Conservation (phyloP, 2,113 vertebrate species). For the Mus pahari region DNA sequence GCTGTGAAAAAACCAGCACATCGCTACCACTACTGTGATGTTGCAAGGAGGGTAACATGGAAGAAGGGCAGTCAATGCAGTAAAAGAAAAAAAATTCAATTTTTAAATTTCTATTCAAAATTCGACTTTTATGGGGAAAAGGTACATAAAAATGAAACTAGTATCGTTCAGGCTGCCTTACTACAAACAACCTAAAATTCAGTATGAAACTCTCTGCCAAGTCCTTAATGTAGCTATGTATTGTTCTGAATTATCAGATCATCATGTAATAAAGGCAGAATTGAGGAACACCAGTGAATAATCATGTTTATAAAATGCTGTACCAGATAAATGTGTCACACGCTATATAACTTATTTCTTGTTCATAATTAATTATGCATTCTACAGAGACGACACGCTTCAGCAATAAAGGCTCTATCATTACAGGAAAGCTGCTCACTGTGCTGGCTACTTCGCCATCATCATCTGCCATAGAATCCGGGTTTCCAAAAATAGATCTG, state of each 20-base stretch:
- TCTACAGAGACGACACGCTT: constrained; percentile 73
- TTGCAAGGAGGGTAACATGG: neutral
- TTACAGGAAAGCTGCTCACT: constrained; percentile 76
- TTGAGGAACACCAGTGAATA: constrained; percentile 81
- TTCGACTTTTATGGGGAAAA: constrained; percentile 53
- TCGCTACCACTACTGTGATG: neutral
- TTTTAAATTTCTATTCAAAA: neutral
- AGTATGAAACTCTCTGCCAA: constrained; percentile 74
- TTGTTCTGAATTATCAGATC: constrained; percentile 80
- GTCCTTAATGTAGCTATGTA: constrained; percentile 71
- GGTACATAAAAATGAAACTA: neutral
- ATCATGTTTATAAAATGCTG: constrained; percentile 82
- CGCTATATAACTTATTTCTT: constrained; percentile 82
- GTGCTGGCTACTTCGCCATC: constrained; percentile 42
- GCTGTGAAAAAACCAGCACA: neutral
- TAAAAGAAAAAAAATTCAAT: neutral
- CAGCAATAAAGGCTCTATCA: constrained; percentile 64
- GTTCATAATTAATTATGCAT: constrained; percentile 81
- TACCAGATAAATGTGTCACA: constrained; percentile 81
- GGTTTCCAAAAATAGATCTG: constrained; percentile 52
- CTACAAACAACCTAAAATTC: constrained; percentile 53
- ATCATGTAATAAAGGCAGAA: constrained; percentile 77
- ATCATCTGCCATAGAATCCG: neutral
- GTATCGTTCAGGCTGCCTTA: neutral
- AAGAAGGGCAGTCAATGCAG: neutral